These are phyloP conservation scores for Microctenopoma steveboyesi DNA, from an alignment of 2,797 vertebrate genomes.

Conservation along the genomic window DNA sequence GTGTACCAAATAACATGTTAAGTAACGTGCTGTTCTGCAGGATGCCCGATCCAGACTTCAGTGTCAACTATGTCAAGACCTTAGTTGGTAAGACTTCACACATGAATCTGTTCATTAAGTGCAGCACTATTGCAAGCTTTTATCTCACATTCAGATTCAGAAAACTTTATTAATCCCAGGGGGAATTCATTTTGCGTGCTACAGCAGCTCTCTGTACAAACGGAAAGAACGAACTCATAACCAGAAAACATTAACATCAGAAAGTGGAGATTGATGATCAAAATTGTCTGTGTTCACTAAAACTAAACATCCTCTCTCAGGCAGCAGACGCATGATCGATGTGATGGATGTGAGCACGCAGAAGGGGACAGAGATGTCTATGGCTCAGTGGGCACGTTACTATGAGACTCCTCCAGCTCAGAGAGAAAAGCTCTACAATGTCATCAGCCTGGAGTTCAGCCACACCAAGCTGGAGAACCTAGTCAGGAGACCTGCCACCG, in stretches of 20 bases:
- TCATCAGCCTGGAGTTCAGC: conserved; percentile 98
- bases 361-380: conserved; percentile 98
- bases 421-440: conserved; percentile 95
- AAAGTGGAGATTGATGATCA: not conserved
- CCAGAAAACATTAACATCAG: too few species aligned
- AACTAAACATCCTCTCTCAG: conserved; percentile 66
- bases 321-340: conserved; percentile 95
- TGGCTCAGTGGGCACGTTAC: conserved; percentile 98
- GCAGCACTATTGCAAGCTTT: not conserved
- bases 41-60: conserved; percentile 96
- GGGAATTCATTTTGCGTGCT: too few species aligned
- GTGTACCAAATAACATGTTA: not conserved
- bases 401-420: conserved; percentile 92
- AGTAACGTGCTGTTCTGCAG: conserved; percentile 72
- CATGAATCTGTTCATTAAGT: not conserved
- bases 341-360: conserved; percentile 99
- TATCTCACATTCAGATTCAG: too few species aligned
- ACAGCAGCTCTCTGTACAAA: too few species aligned
- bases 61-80: conserved; percentile 93
- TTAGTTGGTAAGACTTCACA: conserved; percentile 89
- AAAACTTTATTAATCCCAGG: too few species aligned
- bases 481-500: conserved; percentile 90
- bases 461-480: conserved; percentile 96
- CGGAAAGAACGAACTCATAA: too few species aligned
- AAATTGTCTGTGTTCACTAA: not conserved